Conservation (phyloP, 37 sponge, comb jelly and placozoan genomes). For the Crambe crambe region DNA sequence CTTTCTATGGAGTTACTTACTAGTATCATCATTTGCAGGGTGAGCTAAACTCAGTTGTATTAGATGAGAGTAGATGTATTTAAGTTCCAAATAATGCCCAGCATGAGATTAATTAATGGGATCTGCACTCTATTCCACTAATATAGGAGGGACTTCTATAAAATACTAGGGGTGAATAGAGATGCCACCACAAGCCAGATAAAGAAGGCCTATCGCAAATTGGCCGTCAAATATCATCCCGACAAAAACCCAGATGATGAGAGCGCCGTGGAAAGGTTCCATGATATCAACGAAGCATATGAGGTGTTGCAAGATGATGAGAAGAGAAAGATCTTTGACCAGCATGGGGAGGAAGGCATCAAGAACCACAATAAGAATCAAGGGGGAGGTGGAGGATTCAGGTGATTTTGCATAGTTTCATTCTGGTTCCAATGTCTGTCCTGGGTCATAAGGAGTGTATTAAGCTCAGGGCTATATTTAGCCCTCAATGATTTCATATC, state of each 20-base stretch:
- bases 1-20: constrained; percentile 15
- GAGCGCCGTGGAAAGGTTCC: constrained; percentile 80
- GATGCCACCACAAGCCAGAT: constrained; percentile 85
- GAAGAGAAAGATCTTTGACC: constrained; percentile 85
- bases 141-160: constrained; percentile 93
- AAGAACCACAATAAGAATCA: constrained; percentile 51
- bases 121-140: background rate
- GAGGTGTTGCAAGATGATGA: constrained; percentile 90
- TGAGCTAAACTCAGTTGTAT: background rate
- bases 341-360: constrained; percentile 94
- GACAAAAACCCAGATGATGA: constrained; percentile 93
- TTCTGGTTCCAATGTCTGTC: no score
- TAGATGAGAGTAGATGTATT: background rate
- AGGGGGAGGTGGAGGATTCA: constrained; percentile 32
- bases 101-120: no score
- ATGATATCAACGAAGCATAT: constrained; percentile 94
- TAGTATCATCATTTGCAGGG: constrained; percentile 30
- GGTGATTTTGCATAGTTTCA: background rate
- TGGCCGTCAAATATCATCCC: constrained; percentile 94
- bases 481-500: no score
- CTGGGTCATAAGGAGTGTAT: no score
- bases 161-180: constrained; percentile 90
- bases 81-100: constrained; percentile 12
- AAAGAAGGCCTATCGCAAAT: constrained; percentile 96
- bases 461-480: no score